These are phyloP conservation scores for Brachyptera risi DNA, from an alignment of 2,888 invertebrate species.

Conservation along the genomic window DNA sequence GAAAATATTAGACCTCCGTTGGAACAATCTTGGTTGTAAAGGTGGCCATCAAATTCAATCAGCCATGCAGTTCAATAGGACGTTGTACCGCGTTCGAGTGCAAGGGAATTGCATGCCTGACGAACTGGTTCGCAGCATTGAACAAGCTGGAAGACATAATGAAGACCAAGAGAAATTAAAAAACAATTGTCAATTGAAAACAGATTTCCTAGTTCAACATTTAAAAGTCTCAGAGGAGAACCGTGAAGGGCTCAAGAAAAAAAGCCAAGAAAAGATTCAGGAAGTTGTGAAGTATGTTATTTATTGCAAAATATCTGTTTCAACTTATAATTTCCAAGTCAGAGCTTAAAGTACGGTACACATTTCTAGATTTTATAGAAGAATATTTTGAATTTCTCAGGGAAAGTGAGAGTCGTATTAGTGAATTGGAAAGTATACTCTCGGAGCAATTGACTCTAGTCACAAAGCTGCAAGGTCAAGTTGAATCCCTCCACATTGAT, in stretches of 20 bases:
- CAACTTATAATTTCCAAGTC: too few relatives aligned
- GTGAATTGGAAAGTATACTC: conserved; percentile 22
- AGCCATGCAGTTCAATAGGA: conserved; percentile 40
- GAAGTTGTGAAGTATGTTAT: conserved; percentile 17
- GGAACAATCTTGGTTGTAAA: conserved; percentile 44
- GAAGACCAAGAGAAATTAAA: conserved; percentile 25
- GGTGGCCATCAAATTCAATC: conserved; percentile 42
- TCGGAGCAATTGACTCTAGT: conserved; percentile 22
- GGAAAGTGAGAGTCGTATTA: conserved; percentile 16
- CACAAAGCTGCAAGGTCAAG: conserved; percentile 8
- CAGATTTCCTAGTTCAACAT: conserved; percentile 33
- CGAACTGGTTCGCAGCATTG: conserved; percentile 41
- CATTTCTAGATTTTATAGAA: too few relatives aligned
- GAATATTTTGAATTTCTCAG: conserved; percentile 14
- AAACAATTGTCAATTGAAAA: conserved; percentile 15
- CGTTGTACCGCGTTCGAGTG: conserved; percentile 28
- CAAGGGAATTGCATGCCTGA: conserved; percentile 45
- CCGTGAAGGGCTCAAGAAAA: conserved; percentile 23
- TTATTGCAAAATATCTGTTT: not conserved
- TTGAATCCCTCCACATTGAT: not conserved
- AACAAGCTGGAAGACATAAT: conserved; percentile 37
- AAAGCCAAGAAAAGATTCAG: conserved; percentile 13
- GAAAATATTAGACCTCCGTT: conserved; percentile 41
- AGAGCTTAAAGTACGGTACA: too few relatives aligned
- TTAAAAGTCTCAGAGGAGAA: conserved; percentile 35